Percentiles rank a stretch among this genome's conserved stretches.
Evolutionary conservation across 2,113 vertebrate species (phyloP).

Genomic region (Epinephelus moara): DNA sequence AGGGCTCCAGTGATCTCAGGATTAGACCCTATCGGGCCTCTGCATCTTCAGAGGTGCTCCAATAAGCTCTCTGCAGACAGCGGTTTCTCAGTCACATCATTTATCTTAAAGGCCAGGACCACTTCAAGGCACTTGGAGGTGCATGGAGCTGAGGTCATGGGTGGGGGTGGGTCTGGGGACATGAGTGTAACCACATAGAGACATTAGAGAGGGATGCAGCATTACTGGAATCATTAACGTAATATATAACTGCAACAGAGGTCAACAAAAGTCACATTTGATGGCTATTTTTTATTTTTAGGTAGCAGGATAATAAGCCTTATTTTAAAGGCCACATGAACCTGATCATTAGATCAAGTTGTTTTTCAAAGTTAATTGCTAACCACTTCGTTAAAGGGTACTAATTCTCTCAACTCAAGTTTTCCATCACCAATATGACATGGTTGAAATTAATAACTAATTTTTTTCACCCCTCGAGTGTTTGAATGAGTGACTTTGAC

Average conservation of each 20-base stretch:
- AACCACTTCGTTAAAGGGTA: neutral
- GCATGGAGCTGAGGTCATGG: constrained; percentile 55
- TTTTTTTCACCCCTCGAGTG: neutral
- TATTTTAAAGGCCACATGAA: neutral
- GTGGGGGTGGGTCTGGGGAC: constrained; percentile 34
- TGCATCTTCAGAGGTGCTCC: constrained; percentile 38
- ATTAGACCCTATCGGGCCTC: constrained; percentile 27
- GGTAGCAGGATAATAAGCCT: neutral
- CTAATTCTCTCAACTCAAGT: neutral
- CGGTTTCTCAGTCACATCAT: constrained; percentile 67
- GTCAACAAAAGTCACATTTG: constrained; percentile 12
- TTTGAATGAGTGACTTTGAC: neutral
- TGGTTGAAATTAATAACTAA: neutral
- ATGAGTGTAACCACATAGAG: constrained; percentile 6
- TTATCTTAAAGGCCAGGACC: constrained; percentile 67
- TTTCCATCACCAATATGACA: neutral
- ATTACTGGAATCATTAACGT: constrained; percentile 11
- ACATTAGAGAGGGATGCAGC: constrained; percentile 23
- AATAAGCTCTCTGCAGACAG: constrained; percentile 72
- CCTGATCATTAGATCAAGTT: neutral
- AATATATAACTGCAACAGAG: constrained; percentile 17
- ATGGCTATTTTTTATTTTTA: neutral
- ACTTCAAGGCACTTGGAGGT: constrained; percentile 67
- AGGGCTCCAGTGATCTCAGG: constrained; percentile 28
- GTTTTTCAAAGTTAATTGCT: neutral